Base-by-base conservation (phyloP, 2,113 vertebrate genomes). In the Rallus limicola region DNA sequence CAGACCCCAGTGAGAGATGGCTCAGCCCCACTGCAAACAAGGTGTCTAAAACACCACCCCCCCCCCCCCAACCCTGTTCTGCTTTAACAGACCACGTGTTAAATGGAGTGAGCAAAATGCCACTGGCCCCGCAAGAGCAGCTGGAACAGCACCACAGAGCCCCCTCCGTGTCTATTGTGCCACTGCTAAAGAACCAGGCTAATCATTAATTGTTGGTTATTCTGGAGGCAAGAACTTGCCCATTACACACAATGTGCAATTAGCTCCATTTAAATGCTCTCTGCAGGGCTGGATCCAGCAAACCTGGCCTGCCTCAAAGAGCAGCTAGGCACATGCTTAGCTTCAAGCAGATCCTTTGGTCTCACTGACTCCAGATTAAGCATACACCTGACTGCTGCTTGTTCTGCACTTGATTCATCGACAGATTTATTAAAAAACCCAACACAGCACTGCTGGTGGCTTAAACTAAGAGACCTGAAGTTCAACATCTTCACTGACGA, bases 91-190 rank as follows among this genome's bases (percentile, higher is more conserved):
- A 38, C 5, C 31, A 13, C n/a, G 29, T n/a, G 24, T n/a, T 31
- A 10, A 2, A 65, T 4, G 9, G 2, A 65, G 42, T 0, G 31
- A 76, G n/a, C 28, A 33, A 44, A 94, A 75, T 1, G 5, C 31
- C 70, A 11, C 33, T 3, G 1, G 8, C 11, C 58, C 13, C 1
- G 17, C 83, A 26, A n/a, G 19, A 2, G 4, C 10, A 36, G 86
- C 71, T 16, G 67, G 82, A 42, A 21, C 8, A 42, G 34, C 2
- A 5, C 44, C 42, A 7, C 20, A 8, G 44, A 40, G 38, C 63
- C 2, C 48, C 14, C 14, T 15, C 0, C 3, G 24, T 2, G 14
- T 1, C 38, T 50, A 3, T 64, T 5, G 5, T 8, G 75, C 1
- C 4, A 55, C 92, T 64, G 85, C 78, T 24, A 10, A 59, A 31